Evolutionary conservation across 2,888 invertebrate species (phyloP).

Genomic region (Netelia inedita): DNA sequence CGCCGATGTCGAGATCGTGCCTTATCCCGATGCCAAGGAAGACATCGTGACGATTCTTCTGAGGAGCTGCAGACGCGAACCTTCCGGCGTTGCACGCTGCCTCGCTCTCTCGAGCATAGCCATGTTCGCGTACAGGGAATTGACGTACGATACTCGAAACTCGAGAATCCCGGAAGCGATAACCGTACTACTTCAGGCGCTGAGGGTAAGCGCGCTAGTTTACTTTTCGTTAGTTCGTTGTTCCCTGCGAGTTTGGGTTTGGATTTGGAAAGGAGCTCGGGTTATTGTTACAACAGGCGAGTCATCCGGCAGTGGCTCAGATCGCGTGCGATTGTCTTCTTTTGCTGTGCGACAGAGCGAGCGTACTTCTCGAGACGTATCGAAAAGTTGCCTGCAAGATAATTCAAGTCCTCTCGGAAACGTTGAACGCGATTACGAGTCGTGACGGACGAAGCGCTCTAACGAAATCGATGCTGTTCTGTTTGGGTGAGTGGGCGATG

Average conservation of each 20-base stretch:
- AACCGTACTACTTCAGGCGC: conserved; percentile 89
- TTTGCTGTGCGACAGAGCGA: conserved; percentile 92
- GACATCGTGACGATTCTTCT: conserved; percentile 95
- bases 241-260: no score
- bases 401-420: conserved; percentile 86
- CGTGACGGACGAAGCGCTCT: conserved; percentile 86
- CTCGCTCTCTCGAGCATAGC: conserved; percentile 95
- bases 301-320: conserved; percentile 90
- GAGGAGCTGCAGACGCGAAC: conserved; percentile 95
- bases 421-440: conserved; percentile 86
- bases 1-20: conserved; percentile 86
- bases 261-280: no score
- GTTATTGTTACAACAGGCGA: conserved; percentile 74
- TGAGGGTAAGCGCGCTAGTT: conserved; percentile 88
- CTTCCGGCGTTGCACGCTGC: conserved; percentile 94
- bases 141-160: conserved; percentile 88
- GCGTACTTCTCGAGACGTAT: conserved; percentile 89
- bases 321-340: conserved; percentile 93
- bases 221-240: no score
- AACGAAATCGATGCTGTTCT: conserved; percentile 93
- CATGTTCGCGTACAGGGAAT: conserved; percentile 90
- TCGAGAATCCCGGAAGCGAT: conserved; percentile 89
- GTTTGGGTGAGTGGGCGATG: conserved; percentile 98
- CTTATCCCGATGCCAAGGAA: conserved; percentile 94
- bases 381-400: conserved; percentile 90